Base-by-base conservation (phyloP, 2,113 vertebrate species). In the Neogobius melanostomus region DNA sequence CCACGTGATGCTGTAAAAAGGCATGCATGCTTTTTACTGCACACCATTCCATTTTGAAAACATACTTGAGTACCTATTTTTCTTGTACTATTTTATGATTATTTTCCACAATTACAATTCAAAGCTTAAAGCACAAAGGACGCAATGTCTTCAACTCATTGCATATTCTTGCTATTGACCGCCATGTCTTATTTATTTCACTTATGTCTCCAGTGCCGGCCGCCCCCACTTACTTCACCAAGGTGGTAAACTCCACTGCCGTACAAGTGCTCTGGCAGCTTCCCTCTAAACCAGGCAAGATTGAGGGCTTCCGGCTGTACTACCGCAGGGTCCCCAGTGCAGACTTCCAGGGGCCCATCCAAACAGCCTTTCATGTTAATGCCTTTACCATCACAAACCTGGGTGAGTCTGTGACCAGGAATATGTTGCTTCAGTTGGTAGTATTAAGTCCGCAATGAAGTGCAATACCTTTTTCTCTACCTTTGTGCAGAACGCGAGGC, bases 231-330 rank as follows among this genome's bases (percentile, higher is more conserved):
- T 94, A 92, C 77, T 93, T 93, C 76, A 91, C 90, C 72, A 91
- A 89, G 74, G 90, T 93, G 64, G 17, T 94, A 67, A 91, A 88
- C 21, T 71, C 76, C 61, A 92, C 87, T 6, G 68, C 89, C 0
- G 81, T 93, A 46, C 91, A 91, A 84, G 91, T 92, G 43, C 89
- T 91, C 16, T 94, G 92, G 94, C 90, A 93, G 72, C 88, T 91
- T 7, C 89, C 92, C 2, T 49, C 73, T 48, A 91, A 90, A 59
- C 80, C 82, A 0, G 92, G 91, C 5, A 79, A 81, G 66, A 85
- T 87, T 0, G 85, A 92, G 48, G 93, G 93, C 63, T 94, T 94
- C 87, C 87, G 82, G 59, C 84, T 95, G 9, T 93, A 89, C 12
- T 89, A 91, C 77, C 77, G 77, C 57, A 91, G 90, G 75, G 88